Base-by-base conservation (phyloP, 2,888 invertebrate genomes). In the Falcaria lacertinaria region DNA sequence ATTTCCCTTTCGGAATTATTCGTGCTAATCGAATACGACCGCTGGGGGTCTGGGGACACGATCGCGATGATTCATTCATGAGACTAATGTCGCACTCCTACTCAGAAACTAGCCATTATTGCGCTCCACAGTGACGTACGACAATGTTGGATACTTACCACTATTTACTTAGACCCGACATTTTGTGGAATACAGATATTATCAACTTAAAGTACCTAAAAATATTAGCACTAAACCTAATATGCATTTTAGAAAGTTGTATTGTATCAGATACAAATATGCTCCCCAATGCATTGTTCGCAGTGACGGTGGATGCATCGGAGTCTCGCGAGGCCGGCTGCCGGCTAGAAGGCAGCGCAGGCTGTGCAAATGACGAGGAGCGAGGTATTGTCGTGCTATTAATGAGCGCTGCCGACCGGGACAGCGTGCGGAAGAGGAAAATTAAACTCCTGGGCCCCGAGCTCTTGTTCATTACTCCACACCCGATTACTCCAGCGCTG, bases 1-100 rank as follows among this genome's bases (percentile, higher is more conserved):
- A 89, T 89, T 89, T 89, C 88, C 88, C 86, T 89, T 88, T 89
- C 84, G 79, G 83, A 85, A 88, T 89, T 85, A 89, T 86, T 87
- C 80, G 81, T 79, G 74, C 85, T 89, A 89, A 89, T 88, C 87
- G 87, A 87, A 85, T 85, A 83, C 85, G 82, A 83, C 81, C 82
- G 74, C 55, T 69, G 69, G 75, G 28, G 71, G 77, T 69, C 76
- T 63, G 61, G 77, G 74, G 75, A 74, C 74, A 60, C 77, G 74
- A 73, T 77, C 75, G 70, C 76, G 69, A 85, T 87, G 85, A 87
- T 86, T 87, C 87, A 88, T 87, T 87, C 87, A 86, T 87, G 85
- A 87, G 85, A 74, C 82, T 81, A 83, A 84, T 85, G 81, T 80
- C 67, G 70, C 69, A 69, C 65, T 71, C 72, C 71, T 64, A 74